Percentiles rank a stretch among this genome's conserved stretches.
phyloP scores from a whole-genome alignment of 2,888 invertebrate genomes.

The Sinopyrophorus schimmeli region DNA sequence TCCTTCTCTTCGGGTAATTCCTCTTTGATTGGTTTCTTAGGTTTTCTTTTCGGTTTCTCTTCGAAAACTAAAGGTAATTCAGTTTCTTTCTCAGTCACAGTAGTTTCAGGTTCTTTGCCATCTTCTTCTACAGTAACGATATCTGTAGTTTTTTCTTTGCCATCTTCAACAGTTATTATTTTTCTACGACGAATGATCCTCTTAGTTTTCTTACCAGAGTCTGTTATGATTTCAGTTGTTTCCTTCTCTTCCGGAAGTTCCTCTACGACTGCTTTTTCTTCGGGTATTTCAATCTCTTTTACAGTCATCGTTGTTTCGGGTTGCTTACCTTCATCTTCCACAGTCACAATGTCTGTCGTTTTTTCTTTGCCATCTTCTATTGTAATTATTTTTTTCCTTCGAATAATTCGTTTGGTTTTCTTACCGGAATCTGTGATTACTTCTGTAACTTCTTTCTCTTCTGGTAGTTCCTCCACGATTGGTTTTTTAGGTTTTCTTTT shows the following conservation, averaged over 20 bases:
- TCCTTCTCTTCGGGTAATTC: constrained; percentile 34
- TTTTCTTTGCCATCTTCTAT: constrained; percentile 45
- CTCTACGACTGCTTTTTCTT: constrained; percentile 44
- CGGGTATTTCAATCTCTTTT: constrained; percentile 45
- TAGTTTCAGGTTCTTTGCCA: constrained; percentile 49
- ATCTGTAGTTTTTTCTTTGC: constrained; percentile 51
- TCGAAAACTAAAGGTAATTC: constrained; percentile 31
- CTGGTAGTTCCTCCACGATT: constrained; percentile 40
- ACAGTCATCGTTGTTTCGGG: constrained; percentile 43
- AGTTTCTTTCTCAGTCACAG: constrained; percentile 39
- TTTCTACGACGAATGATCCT: constrained; percentile 40
- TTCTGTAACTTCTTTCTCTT: constrained; percentile 33
- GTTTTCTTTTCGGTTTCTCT: constrained; percentile 24
- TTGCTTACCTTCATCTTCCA: constrained; percentile 43
- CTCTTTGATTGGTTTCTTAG: constrained; percentile 29
- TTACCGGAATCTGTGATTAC: constrained; percentile 35
- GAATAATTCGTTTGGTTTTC: constrained; percentile 44
- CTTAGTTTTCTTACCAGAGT: constrained; percentile 12
- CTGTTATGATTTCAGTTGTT: constrained; percentile 50
- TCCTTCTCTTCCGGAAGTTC: constrained; percentile 13
- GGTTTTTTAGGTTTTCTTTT: neutral
- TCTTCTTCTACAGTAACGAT: constrained; percentile 52
- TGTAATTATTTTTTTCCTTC: constrained; percentile 53
- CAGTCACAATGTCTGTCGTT: constrained; percentile 37
- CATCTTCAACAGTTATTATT: constrained; percentile 48